phyloP scores from a whole-genome alignment of 2,888 invertebrate genomes.

The Agriotes lineatus region DNA sequence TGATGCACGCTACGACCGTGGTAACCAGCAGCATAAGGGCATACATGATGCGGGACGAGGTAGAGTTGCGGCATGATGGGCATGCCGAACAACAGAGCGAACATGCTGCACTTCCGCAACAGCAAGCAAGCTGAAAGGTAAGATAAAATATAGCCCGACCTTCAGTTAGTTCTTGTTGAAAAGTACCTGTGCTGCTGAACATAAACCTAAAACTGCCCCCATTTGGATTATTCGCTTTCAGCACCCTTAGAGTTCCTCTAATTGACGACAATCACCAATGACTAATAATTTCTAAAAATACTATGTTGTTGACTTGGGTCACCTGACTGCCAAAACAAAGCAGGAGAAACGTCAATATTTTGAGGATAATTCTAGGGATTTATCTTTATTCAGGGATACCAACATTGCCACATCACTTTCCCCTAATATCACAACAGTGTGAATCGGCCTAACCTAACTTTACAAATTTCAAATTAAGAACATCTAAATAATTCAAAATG shows the following conservation, averaged over 20 bases:
- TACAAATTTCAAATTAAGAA: background rate
- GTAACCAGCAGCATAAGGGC: slow-evolving; percentile 92
- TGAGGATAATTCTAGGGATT: too few relatives aligned
- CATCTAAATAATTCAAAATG: slow-evolving; percentile 49
- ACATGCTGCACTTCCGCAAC: slow-evolving; percentile 97
- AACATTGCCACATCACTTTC: too few relatives aligned
- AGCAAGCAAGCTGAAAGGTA: slow-evolving; percentile 94
- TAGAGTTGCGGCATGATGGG: slow-evolving; percentile 96
- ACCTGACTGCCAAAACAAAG: slow-evolving; percentile 11
- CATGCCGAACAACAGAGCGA: slow-evolving; percentile 97
- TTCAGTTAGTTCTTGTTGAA: background rate
- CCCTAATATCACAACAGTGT: too few relatives aligned
- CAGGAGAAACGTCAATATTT: background rate
- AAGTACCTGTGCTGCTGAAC: slow-evolving; percentile 53
- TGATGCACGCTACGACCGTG: slow-evolving; percentile 90
- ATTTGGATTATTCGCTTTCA: slow-evolving; percentile 33
- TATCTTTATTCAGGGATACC: too few relatives aligned
- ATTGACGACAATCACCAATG: background rate
- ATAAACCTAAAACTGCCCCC: slow-evolving; percentile 55
- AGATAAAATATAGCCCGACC: too few relatives aligned
- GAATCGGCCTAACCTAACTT: too few relatives aligned
- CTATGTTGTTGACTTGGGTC: slow-evolving; percentile 5
- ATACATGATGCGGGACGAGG: slow-evolving; percentile 96
- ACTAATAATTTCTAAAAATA: slow-evolving; percentile 23
- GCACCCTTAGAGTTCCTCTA: background rate